Evolutionary conservation across 2,888 invertebrate genomes (phyloP).

Genomic region (Drosophila seclusa): DNA sequence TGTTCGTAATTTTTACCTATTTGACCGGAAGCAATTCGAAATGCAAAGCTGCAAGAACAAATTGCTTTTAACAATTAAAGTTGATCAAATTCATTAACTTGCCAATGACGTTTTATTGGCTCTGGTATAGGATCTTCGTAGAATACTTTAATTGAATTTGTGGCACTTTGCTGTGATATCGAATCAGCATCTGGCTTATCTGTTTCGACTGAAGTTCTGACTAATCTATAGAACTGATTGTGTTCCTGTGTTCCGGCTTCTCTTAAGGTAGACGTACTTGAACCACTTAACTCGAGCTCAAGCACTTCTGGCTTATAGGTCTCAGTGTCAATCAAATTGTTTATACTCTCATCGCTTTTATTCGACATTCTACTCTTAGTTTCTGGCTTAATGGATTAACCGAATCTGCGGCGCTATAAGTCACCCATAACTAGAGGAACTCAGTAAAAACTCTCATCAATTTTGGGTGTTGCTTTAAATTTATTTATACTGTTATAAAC

Average conservation of each 20-base stretch:
- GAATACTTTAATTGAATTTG: neutral
- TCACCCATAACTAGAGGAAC: slow-evolving; percentile 44
- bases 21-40: slow-evolving; percentile 45
- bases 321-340: slow-evolving; percentile 11
- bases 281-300: neutral
- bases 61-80: neutral
- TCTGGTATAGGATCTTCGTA: neutral
- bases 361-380: slow-evolving; percentile 1
- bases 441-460: slow-evolving; percentile 17
- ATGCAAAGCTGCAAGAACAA: slow-evolving; percentile 2
- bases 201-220: neutral
- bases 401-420: slow-evolving; percentile 7
- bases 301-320: slow-evolving; percentile 3
- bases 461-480: slow-evolving; percentile 32
- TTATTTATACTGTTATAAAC: neutral
- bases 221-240: neutral
- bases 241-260: neutral
- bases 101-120: neutral
- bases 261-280: slow-evolving; percentile 30
- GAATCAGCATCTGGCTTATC: neutral
- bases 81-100: neutral
- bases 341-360: slow-evolving; percentile 8
- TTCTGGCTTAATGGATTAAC: slow-evolving; percentile 10
- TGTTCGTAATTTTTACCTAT: neutral
- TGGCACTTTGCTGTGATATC: no score